phyloP scores from a whole-genome alignment of 2,113 vertebrate species.

The Proteles cristata region DNA sequence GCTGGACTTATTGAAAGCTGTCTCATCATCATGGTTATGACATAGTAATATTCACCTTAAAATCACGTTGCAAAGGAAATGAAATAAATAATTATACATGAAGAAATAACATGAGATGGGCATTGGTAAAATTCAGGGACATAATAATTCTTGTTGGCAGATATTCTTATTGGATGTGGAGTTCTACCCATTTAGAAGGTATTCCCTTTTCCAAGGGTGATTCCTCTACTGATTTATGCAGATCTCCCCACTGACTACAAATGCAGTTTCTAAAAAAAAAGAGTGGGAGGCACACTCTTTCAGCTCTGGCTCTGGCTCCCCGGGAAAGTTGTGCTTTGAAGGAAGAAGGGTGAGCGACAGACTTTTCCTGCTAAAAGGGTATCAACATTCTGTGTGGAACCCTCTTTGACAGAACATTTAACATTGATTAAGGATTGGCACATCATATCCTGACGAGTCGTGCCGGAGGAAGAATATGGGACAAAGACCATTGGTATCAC shows the following conservation, averaged over 20 bases:
- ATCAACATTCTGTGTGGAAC: constrained; percentile 60
- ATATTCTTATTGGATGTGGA: background rate
- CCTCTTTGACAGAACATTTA: constrained; percentile 67
- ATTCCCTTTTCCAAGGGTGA: constrained; percentile 19
- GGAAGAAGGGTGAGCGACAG: constrained; percentile 61
- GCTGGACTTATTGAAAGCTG: background rate
- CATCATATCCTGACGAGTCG: constrained; percentile 72
- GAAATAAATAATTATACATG: background rate
- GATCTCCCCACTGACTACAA: background rate
- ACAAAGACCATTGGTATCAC: constrained; percentile 50
- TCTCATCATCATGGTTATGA: background rate
- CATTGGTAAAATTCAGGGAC: background rate
- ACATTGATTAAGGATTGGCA: constrained; percentile 72
- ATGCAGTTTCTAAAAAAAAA: background rate
- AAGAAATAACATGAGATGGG: background rate
- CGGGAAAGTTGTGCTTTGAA: background rate
- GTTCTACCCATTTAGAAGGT: background rate
- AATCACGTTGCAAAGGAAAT: background rate
- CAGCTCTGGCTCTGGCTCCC: constrained; percentile 48
- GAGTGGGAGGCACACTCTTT: background rate
- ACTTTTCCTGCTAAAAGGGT: constrained; percentile 70
- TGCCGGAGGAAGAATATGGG: constrained; percentile 65
- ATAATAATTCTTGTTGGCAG: background rate
- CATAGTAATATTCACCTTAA: background rate
- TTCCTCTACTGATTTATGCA: background rate